phyloP scores from a whole-genome alignment of 2,888 invertebrate species.

The Synergus japonicus region DNA sequence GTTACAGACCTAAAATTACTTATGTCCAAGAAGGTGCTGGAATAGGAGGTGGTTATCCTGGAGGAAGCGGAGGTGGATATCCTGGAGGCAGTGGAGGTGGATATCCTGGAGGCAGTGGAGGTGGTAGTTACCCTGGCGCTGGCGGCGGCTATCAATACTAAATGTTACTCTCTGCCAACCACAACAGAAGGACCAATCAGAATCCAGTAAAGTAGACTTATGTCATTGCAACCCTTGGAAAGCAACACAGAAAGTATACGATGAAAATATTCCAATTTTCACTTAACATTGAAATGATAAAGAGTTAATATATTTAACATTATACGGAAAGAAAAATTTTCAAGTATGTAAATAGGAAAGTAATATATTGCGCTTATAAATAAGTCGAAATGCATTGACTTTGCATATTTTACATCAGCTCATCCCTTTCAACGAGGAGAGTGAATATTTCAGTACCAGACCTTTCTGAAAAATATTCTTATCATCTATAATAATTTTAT shows the following conservation, averaged over 20 bases:
- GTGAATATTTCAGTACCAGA: background rate
- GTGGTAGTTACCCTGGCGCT: conserved; percentile 44
- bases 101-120: conserved; percentile 31
- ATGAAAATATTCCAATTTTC: conserved; percentile 6
- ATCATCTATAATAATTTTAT: conserved; percentile 17
- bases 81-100: conserved; percentile 43
- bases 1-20: conserved; percentile 84
- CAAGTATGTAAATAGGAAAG: background rate
- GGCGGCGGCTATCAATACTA: conserved; percentile 44
- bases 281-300: background rate
- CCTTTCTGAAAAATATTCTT: conserved; percentile 5
- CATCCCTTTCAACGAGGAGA: background rate
- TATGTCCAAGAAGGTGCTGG: conserved; percentile 80
- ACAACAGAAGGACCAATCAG: conserved; percentile 22
- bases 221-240: conserved; percentile 4
- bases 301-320: conserved; percentile 29
- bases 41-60: conserved; percentile 53
- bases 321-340: background rate
- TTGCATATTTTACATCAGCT: background rate
- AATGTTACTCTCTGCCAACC: background rate
- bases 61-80: conserved; percentile 44
- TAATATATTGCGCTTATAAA: background rate
- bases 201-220: background rate
- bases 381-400: too few species aligned
- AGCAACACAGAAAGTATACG: background rate